These are phyloP conservation scores for Prionailurus viverrinus DNA, from an alignment of 2,113 vertebrate species.

Conservation along the genomic window DNA sequence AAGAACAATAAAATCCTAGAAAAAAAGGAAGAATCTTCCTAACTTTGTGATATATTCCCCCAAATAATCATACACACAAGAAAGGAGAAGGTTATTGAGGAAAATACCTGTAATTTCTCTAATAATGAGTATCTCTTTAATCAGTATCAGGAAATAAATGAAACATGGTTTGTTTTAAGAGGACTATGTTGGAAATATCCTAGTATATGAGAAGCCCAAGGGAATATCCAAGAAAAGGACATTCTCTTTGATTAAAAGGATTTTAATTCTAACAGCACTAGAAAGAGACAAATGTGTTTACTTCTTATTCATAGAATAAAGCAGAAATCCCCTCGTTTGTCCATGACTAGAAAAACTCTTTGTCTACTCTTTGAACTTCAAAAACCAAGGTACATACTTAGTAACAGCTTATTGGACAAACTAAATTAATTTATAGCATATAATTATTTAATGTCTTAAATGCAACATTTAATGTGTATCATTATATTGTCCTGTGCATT, in stretches of 20 bases:
- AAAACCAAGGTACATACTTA: background rate
- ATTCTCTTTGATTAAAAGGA: background rate
- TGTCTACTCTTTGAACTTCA: background rate
- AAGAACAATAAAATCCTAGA: background rate
- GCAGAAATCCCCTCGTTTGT: background rate
- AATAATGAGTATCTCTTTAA: background rate
- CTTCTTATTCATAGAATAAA: background rate
- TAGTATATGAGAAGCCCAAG: background rate
- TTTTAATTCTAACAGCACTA: background rate
- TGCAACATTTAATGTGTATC: background rate
- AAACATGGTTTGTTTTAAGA: background rate
- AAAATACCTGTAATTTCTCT: background rate
- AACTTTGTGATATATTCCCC: background rate
- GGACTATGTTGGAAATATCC: background rate
- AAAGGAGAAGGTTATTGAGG: background rate
- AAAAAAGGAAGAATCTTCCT: background rate
- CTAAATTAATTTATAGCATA: background rate
- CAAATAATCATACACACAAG: background rate
- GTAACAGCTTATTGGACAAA: background rate
- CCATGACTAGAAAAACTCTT: background rate
- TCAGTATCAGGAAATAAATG: background rate
- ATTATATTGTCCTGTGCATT: background rate
- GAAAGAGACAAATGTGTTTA: background rate
- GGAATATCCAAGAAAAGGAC: background rate
- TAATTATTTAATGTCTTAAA: background rate